These are phyloP conservation scores for Porites lutea DNA, from an alignment of 64 coral and sea anemone genomes.

Conservation along the genomic window DNA sequence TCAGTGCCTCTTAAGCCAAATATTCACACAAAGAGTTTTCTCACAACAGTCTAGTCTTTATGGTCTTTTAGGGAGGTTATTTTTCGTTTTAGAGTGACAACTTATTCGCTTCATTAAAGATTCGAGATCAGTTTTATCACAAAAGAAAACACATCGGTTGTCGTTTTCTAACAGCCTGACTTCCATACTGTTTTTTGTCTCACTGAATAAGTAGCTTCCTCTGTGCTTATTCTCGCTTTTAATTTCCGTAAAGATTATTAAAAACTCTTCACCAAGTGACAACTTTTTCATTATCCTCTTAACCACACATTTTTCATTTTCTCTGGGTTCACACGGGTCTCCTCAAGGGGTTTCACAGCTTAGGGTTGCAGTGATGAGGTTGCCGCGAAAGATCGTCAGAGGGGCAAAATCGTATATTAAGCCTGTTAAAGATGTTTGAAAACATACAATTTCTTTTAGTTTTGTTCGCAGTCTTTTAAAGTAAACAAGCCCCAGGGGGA, in stretches of 20 bases:
- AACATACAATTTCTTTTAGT: neutral
- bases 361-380: no score
- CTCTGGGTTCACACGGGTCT: neutral
- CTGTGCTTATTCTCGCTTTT: slow-evolving; percentile 13
- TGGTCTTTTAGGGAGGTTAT: neutral
- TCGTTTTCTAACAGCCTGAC: neutral
- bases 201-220: neutral
- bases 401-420: neutral
- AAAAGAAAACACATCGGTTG: neutral
- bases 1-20: no score
- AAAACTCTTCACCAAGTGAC: slow-evolving; percentile 10
- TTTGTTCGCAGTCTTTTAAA: neutral
- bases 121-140: neutral
- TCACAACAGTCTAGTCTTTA: no score
- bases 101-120: neutral
- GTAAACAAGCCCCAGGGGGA: neutral
- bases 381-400: neutral
- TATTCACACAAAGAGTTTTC: no score
- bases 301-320: neutral
- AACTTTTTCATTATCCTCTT: neutral
- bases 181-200: neutral
- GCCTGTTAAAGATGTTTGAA: neutral
- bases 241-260: slow-evolving; percentile 36
- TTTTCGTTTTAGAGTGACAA: neutral
- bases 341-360: neutral